Percentiles rank a stretch among this genome's conserved stretches.
phyloP scores from a whole-genome alignment of 1,140 invertebrate genomes.

The Drosophila littoralis region DNA sequence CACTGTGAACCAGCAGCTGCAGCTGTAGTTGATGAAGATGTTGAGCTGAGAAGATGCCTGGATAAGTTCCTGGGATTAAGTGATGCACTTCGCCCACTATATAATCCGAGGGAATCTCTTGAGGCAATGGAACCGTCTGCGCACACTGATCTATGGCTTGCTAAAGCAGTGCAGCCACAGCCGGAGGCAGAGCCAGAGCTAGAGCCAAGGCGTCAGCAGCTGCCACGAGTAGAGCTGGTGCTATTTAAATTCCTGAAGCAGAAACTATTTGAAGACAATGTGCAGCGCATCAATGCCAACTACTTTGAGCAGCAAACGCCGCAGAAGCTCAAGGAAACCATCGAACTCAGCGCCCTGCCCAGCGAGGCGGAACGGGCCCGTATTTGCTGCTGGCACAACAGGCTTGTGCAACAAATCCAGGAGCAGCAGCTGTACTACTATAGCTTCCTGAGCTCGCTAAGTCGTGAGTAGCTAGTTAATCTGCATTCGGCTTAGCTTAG shows the following conservation, averaged over 20 bases:
- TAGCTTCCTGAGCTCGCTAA: not conserved
- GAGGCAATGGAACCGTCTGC: not conserved
- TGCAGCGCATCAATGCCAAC: not conserved
- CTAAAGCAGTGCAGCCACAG: not conserved
- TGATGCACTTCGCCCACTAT: not conserved
- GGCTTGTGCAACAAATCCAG: not conserved
- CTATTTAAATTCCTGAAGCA: not conserved
- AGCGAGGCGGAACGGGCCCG: not conserved
- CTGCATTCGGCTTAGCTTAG: too few relatives aligned
- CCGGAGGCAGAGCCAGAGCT: not conserved
- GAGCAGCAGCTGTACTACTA: not conserved
- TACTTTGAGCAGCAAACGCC: not conserved
- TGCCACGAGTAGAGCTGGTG: not conserved
- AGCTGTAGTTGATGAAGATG: not conserved
- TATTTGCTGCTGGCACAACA: not conserved
- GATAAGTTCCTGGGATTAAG: not conserved
- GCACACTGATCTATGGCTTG: not conserved
- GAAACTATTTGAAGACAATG: not conserved
- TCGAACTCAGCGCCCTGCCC: not conserved
- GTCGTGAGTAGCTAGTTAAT: not conserved
- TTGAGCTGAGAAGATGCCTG: not conserved
- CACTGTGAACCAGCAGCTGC: not conserved
- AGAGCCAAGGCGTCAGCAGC: not conserved
- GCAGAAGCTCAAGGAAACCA: not conserved
- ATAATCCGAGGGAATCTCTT: not conserved